Conservation (phyloP, 2,113 vertebrate species). For the Oenanthe oenanthe region DNA sequence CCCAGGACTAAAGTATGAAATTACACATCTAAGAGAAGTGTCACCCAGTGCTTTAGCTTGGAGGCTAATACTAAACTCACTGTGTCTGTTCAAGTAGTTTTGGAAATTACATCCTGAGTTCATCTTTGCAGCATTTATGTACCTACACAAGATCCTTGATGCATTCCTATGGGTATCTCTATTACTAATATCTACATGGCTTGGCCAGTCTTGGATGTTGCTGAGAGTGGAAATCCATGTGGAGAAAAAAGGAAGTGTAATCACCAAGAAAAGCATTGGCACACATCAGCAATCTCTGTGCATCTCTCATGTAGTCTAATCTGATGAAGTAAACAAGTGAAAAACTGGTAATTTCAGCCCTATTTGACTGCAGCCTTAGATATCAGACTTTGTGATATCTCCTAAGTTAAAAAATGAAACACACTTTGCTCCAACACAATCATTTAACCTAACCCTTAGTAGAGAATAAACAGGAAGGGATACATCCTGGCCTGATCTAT, state of each 20-base stretch:
- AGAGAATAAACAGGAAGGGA: background rate
- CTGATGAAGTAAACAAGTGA: background rate
- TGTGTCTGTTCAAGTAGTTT: background rate
- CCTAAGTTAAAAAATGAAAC: background rate
- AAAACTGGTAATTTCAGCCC: background rate
- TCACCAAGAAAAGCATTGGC: background rate
- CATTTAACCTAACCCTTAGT: background rate
- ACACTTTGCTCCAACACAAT: background rate
- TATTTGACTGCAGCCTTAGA: background rate
- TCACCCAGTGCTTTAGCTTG: background rate
- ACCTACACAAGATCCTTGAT: background rate
- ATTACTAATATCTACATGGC: background rate
- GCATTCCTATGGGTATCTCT: rapidly evolving
- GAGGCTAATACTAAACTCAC: background rate
- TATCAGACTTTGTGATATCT: background rate
- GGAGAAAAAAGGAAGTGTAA: background rate
- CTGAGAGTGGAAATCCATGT: background rate
- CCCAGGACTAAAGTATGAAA: background rate
- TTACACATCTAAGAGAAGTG: background rate
- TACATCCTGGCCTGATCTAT: background rate
- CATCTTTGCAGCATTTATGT: background rate
- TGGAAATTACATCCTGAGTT: background rate
- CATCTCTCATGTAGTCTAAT: background rate
- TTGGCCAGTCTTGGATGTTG: rapidly evolving
- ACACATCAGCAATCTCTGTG: background rate